phyloP scores from a whole-genome alignment of 2,113 vertebrate genomes.

The Turnix velox region DNA sequence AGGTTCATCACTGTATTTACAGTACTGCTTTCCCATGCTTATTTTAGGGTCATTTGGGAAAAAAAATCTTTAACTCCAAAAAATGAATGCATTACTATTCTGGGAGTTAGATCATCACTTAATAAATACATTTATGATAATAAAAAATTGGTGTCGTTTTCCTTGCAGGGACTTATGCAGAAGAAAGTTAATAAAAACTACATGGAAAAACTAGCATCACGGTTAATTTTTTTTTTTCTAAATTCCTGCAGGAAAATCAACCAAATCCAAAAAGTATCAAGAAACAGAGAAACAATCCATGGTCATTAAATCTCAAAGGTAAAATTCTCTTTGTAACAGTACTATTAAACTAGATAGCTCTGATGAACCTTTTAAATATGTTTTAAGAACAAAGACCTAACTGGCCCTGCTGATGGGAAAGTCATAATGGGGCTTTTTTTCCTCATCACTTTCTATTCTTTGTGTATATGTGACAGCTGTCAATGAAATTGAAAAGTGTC shows the following conservation, averaged over 20 bases:
- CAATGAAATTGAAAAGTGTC: slow-evolving; percentile 61
- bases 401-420: slow-evolving; percentile 52
- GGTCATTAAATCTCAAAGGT: slow-evolving; percentile 31
- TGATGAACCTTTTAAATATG: neutral
- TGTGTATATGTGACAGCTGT: slow-evolving; percentile 29
- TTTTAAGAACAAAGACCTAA: slow-evolving; percentile 30
- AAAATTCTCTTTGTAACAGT: slow-evolving; percentile 51
- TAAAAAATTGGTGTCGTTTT: slow-evolving; percentile 74
- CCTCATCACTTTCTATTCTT: neutral
- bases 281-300: slow-evolving; percentile 20
- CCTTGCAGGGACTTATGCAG: slow-evolving; percentile 64
- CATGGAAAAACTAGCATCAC: slow-evolving; percentile 70
- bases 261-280: slow-evolving; percentile 11
- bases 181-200: slow-evolving; percentile 74
- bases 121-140: slow-evolving; percentile 80
- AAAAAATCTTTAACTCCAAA: slow-evolving; percentile 69
- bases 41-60: slow-evolving; percentile 64
- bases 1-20: slow-evolving; percentile 58
- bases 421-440: neutral
- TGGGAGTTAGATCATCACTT: slow-evolving; percentile 71
- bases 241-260: slow-evolving; percentile 63
- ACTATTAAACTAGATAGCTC: neutral
- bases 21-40: slow-evolving; percentile 70
- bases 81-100: slow-evolving; percentile 63
- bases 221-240: slow-evolving; percentile 11